phyloP scores from a whole-genome alignment of 2,113 vertebrate genomes.

The Heptranchias perlo region DNA sequence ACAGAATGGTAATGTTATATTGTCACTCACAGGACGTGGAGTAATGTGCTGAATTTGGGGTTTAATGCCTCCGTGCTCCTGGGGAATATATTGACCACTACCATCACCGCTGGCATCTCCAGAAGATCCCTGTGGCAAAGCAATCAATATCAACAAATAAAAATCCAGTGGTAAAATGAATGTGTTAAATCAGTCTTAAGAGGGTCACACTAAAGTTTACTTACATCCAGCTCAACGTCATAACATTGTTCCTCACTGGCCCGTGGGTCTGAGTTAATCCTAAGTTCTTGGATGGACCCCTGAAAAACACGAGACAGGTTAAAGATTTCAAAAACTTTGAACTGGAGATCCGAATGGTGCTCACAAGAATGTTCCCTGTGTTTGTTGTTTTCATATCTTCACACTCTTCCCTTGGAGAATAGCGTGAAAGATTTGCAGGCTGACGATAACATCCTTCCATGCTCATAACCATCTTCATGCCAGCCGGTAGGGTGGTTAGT shows the following conservation, averaged over 20 bases:
- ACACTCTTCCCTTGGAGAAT: not conserved
- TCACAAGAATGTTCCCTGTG: not conserved
- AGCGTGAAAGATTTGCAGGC: not conserved
- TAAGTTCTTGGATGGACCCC: slow-evolving; percentile 88
- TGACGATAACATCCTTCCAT: not conserved
- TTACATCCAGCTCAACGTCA: slow-evolving; percentile 84
- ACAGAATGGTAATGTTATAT: not conserved
- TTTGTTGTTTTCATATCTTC: not conserved
- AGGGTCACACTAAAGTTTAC: slow-evolving; percentile 43
- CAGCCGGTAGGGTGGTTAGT: too few relatives aligned
- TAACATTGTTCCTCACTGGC: slow-evolving; percentile 79
- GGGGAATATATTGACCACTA: slow-evolving; percentile 41
- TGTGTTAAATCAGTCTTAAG: not conserved
- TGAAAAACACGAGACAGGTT: slow-evolving; percentile 46
- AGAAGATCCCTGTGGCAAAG: slow-evolving; percentile 69
- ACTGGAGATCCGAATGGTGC: not conserved
- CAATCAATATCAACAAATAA: not conserved
- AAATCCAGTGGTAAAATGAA: not conserved
- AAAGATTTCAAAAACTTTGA: not conserved
- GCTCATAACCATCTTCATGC: not conserved
- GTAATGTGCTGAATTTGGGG: slow-evolving; percentile 44
- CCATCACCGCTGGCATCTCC: slow-evolving; percentile 74
- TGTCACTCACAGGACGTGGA: slow-evolving; percentile 47
- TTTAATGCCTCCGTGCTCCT: slow-evolving; percentile 4
- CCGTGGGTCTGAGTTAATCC: slow-evolving; percentile 68